phyloP scores from a whole-genome alignment of 1,140 invertebrate genomes.

The Odontomachus brunneus region DNA sequence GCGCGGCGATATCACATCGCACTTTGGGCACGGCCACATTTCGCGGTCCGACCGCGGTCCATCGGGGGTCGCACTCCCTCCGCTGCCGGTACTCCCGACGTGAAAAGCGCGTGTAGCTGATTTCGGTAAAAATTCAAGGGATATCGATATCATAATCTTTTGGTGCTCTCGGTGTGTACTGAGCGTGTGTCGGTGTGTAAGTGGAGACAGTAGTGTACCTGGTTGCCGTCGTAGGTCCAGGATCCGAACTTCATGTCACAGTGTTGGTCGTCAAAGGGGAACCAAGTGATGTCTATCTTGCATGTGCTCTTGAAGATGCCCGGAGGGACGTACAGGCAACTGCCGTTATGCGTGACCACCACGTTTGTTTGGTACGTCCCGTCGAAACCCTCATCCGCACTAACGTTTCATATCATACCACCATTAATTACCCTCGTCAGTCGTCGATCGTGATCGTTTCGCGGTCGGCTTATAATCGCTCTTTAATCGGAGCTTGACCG shows the following conservation, averaged over 20 bases:
- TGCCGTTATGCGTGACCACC: slow-evolving; percentile 97
- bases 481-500: slow-evolving; percentile 43
- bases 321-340: slow-evolving; percentile 98
- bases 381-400: slow-evolving; percentile 99
- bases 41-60: slow-evolving; percentile 28
- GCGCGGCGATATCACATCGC: neutral
- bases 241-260: slow-evolving; percentile 98
- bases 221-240: slow-evolving; percentile 97
- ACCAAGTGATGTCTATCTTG: slow-evolving; percentile 99
- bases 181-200: slow-evolving; percentile 77
- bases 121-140: slow-evolving; percentile 40
- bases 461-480: slow-evolving; percentile 55
- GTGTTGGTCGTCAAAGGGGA: slow-evolving; percentile 99
- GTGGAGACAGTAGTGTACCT: slow-evolving; percentile 88
- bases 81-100: slow-evolving; percentile 41
- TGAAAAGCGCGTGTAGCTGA: slow-evolving; percentile 54
- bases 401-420: slow-evolving; percentile 85
- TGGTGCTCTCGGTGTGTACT: slow-evolving; percentile 69
- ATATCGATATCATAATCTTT: slow-evolving; percentile 50
- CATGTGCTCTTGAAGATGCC: slow-evolving; percentile 99
- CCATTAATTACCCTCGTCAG: slow-evolving; percentile 72
- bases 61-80: neutral
- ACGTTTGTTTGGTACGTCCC: slow-evolving; percentile 99
- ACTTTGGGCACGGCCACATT: slow-evolving; percentile 29
- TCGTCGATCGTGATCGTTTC: slow-evolving; percentile 61